Evolutionary conservation across 2,113 vertebrate species (phyloP), one percentile per base, ranked within the genome.

Genomic region (Sigmodon hispidus): DNA sequence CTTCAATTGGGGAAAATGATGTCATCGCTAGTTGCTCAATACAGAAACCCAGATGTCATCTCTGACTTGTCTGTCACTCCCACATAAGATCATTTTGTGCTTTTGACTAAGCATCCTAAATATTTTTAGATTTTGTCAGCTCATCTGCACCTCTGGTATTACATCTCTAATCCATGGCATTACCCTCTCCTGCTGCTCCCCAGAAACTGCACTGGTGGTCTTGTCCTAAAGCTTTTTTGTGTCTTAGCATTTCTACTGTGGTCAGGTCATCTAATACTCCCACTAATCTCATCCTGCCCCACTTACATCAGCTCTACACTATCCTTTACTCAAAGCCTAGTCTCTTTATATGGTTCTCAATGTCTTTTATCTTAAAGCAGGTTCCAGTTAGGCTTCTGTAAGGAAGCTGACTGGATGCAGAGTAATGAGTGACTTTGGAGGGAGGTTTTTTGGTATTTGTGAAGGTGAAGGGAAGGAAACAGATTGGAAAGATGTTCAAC

Each of bases 41-140:
- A 72, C 61, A 95, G 87, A 91, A 96, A 91, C 73, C 31, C 59
- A n/a, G 55, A 73, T 87, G 70, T 81, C 70, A 73, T 72, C 85
- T 69, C 90, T 86, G 65, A 90, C 70, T 88, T 76, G 31, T 90
- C 43, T 57, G 84, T 88, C 75, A 86, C 34, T 76, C 79, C 76
- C 65, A 84, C 75, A 10, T 65, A 10, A 12, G 79, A 93, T 93
- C 87, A 86, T 11, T 59, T 59, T 76, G 31, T 16, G 24, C 29
- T 92, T 87, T 69, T 91, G 57, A 36, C 45, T 59, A 63, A 90
- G 36, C 75, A 48, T 91, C 88, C 36, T 91, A 84, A 96, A 87
- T 94, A 83, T 48, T 79, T 91, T 45, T 83, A 94, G 69, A 80
- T 70, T 91, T 57, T 70, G n/a, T 95, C 57, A 59, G 31, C 70